Base-by-base conservation (phyloP, 1,140 invertebrate species). In the Penaeus japonicus region DNA sequence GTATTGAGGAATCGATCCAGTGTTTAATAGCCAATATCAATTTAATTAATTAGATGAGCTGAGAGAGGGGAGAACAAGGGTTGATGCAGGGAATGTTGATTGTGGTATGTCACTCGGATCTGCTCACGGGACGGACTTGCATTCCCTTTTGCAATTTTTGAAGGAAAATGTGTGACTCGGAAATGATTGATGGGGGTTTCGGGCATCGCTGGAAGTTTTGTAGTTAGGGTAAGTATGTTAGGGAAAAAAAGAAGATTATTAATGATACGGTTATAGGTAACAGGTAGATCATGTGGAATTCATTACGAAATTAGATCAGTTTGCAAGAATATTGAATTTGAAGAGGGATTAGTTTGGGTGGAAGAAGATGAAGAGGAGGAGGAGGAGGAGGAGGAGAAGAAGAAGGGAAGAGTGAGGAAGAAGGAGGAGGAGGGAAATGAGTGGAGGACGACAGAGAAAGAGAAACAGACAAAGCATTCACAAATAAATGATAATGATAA, bases 31-130 rank as follows among this genome's bases (percentile, higher is more conserved):
- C 79, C 79, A 57, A 75, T 82, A 81, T 87, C 79, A 87, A 55
- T 87, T 32, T 75, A 87, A 87, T 87, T 87, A 87, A 87, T 87
- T 87, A 87, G 55, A 81, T 81, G 75, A 73, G 73, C 53, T 59
- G 77, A 59, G 75, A 62, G 77, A 75, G 82, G 70, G 47, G 47
- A 47, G 53, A 79, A 79, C 65, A 32, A 79, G 77, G 77, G 12
- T 1, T 39, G 77, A 79, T 15, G 47, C 47, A 47, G 47, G 47
- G 47, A 73, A 73, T 32, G 70, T 30, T 73, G 70, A 15, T 18
- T 24, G 20, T 32, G 70, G 62, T 22, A 30, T 70, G 18, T 73
- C 27, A 32, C 35, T 73, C 4, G 7, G 15, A 47, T 15, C 47
- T 47, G 7, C 47, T 47, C 39, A 15, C 47, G 47, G 47, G 47